Evolutionary conservation across 2,888 invertebrate genomes (phyloP), one percentile per base, ranked within the genome.

Genomic region (Meteorus cinctellus): DNA sequence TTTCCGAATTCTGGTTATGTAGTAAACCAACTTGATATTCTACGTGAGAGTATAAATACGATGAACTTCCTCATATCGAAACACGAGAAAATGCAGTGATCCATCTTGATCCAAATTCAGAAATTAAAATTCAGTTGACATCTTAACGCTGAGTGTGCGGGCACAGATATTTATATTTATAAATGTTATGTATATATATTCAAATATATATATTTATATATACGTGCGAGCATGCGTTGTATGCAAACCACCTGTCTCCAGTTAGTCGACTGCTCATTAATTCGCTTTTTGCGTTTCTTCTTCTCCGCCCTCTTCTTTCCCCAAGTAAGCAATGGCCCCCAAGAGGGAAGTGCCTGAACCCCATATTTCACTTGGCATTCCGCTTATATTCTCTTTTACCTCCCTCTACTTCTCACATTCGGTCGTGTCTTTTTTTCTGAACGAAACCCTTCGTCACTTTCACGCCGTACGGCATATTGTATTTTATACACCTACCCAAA

Each of bases 201-300:
- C 51, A 41, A 59, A 62, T 75, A 69, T 48, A 55, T 19, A 24
- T 24, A 55, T 48, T 48, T n/a, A 48, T 55, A 55, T 55, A 19
- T 19, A 55, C 55, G 55, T 19, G 68, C 63, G 60, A 62, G 77
- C 73, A 80, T 70, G 78, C 78, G 77, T 14, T 62, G 31, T 80
- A 81, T 86, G 86, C 86, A 87, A 84, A 86, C 84, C 85, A 86
- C 86, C 84, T 84, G 84, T 85, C 84, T 79, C 78, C 81, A 48
- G 67, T 68, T 66, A 74, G 70, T 72, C 51, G 79, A 62, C 72
- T 73, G 78, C 78, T 81, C 80, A 81, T 83, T 82, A 80, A 80
- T 81, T 81, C 76, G 77, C 55, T 74, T 76, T 75, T 66, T 74
- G 36, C 66, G 45, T 66, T 74, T 72, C 63, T 75, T 27, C 45